A percentile compares a stretch with the other conserved stretches of the same genome.
These are phyloP conservation scores for Cheilosia pagana DNA, from an alignment of 2,888 invertebrate genomes.

Conservation along the genomic window DNA sequence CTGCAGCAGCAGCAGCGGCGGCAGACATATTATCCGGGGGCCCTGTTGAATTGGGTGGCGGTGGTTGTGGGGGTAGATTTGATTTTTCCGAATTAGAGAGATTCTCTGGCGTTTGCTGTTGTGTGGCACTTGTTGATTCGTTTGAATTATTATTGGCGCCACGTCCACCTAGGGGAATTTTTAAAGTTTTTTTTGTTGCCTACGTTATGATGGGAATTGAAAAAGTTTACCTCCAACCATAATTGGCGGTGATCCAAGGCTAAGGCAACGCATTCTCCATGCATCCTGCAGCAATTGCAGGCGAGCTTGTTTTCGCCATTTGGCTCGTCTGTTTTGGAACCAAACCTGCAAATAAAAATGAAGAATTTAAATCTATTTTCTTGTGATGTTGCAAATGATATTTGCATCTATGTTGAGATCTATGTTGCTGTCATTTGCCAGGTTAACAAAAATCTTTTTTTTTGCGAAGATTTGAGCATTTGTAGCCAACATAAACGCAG, in stretches of 20 bases:
- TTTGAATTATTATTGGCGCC: slow-evolving; percentile 70
- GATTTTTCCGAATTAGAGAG: slow-evolving; percentile 78
- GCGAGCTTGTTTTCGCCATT: slow-evolving; percentile 95
- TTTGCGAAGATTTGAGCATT: too few species aligned
- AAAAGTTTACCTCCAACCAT: slow-evolving; percentile 83
- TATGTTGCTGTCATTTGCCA: too few species aligned
- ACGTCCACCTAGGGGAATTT: slow-evolving; percentile 72
- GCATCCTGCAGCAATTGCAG: slow-evolving; percentile 94
- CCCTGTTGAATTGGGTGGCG: slow-evolving; percentile 68
- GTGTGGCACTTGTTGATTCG: slow-evolving; percentile 74
- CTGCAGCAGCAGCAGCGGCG: slow-evolving; percentile 51
- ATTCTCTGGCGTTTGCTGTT: slow-evolving; percentile 80
- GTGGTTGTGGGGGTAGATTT: slow-evolving; percentile 74
- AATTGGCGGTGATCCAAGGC: slow-evolving; percentile 87
- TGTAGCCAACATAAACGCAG: too few species aligned
- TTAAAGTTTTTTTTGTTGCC: slow-evolving; percentile 4
- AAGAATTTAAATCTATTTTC: too few species aligned
- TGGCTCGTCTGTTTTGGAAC: slow-evolving; percentile 96
- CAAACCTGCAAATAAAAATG: slow-evolving; percentile 87
- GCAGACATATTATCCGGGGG: slow-evolving; percentile 49
- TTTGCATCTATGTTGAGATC: too few species aligned
- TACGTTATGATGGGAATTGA: slow-evolving; percentile 11
- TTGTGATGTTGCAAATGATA: too few species aligned
- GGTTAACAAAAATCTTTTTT: too few species aligned
- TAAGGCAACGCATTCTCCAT: slow-evolving; percentile 95